These are phyloP conservation scores for Miopithecus talapoin DNA, from an alignment of 2,797 vertebrate species.

Conservation along the genomic window DNA sequence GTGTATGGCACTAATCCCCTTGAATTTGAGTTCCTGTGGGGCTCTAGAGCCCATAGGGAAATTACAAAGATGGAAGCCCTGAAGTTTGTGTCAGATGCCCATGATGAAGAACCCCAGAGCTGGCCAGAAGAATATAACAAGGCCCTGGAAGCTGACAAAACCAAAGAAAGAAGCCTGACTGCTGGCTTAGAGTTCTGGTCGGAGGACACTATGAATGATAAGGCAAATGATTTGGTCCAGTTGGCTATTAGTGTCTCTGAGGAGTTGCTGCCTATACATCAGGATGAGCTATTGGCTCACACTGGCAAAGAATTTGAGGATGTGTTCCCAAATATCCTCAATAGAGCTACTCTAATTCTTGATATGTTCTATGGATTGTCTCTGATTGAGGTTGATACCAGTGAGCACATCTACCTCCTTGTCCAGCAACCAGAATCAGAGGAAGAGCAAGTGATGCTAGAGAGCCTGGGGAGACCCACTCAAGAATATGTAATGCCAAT, in stretches of 20 bases:
- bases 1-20: conserved; percentile 67
- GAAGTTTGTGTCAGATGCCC: conserved; percentile 57
- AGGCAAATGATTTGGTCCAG: conserved; percentile 70
- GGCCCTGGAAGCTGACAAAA: conserved; percentile 62
- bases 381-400: conserved; percentile 69
- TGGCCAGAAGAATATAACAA: conserved; percentile 67
- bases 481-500: conserved; percentile 64
- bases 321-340: conserved; percentile 69
- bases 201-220: conserved; percentile 68
- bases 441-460: conserved; percentile 63
- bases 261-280: conserved; percentile 65
- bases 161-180: conserved; percentile 67
- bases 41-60: conserved; percentile 64
- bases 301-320: conserved; percentile 67
- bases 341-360: conserved; percentile 61
- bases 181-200: conserved; percentile 70
- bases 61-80: conserved; percentile 69
- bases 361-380: conserved; percentile 65
- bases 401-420: conserved; percentile 66
- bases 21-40: conserved; percentile 65
- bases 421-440: conserved; percentile 69
- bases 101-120: conserved; percentile 66
- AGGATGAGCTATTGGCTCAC: conserved; percentile 68
- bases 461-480: conserved; percentile 59
- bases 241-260: conserved; percentile 65